A percentile compares a stretch with the other conserved stretches of the same genome.
phyloP scores from a whole-genome alignment of 2,113 vertebrate species.

The Poeciliopsis occidentalis region DNA sequence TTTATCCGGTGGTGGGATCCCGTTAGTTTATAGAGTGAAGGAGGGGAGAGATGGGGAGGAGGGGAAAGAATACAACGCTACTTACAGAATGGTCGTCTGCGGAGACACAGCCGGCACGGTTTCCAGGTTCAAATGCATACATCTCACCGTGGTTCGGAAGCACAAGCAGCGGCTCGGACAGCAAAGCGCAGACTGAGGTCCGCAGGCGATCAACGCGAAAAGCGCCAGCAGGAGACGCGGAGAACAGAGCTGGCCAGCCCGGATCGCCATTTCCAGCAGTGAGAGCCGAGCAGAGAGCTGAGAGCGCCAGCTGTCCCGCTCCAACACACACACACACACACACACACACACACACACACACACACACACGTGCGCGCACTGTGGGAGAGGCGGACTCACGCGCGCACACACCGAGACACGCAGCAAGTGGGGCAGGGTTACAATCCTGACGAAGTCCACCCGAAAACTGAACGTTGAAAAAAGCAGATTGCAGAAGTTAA shows the following conservation, averaged over 20 bases:
- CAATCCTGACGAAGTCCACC: conserved; percentile 1
- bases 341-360: background rate
- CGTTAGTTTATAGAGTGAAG: conserved; percentile 21
- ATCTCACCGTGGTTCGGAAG: conserved; percentile 95
- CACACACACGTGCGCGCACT: no score
- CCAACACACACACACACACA: background rate
- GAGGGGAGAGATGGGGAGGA: background rate
- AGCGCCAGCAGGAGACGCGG: conserved; percentile 58
- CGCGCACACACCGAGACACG: background rate
- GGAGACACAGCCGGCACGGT: conserved; percentile 88
- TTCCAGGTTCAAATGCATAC: conserved; percentile 97
- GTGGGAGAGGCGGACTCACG: conserved; percentile 13
- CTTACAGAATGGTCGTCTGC: conserved; percentile 96
- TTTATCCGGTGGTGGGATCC: conserved; percentile 2
- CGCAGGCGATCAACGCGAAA: conserved; percentile 60
- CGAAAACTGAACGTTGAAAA: background rate
- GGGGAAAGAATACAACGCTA: conserved; percentile 39
- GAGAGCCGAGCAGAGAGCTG: conserved; percentile 69
- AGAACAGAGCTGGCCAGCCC: conserved; percentile 66
- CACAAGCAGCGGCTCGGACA: conserved; percentile 95
- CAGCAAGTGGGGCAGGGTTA: conserved; percentile 2
- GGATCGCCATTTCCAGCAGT: conserved; percentile 79
- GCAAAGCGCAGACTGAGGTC: conserved; percentile 62
- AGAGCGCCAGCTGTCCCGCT: conserved; percentile 58
- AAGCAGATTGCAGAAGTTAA: background rate